phyloP scores from a whole-genome alignment of 2,888 invertebrate species.

The Pherbina coryleti region DNA sequence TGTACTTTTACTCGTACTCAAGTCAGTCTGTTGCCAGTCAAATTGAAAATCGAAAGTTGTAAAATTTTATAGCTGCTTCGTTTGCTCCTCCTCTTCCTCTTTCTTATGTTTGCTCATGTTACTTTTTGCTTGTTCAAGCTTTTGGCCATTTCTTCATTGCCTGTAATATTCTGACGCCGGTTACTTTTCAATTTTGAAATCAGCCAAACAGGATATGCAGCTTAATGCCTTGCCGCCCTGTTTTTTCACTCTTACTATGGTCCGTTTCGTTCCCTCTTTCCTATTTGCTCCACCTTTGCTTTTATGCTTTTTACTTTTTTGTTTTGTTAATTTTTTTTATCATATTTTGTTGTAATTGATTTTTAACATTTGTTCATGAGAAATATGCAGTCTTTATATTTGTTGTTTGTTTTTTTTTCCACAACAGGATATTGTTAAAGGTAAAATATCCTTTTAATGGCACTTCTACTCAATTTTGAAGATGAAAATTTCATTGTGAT shows the following conservation, averaged over 20 bases:
- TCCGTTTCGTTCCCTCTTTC: neutral
- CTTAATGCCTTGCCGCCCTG: constrained; percentile 10
- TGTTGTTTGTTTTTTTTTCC: constrained; percentile 2
- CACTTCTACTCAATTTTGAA: neutral
- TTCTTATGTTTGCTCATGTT: constrained; percentile 33
- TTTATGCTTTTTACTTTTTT: neutral
- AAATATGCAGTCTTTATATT: neutral
- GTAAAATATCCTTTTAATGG: constrained; percentile 45
- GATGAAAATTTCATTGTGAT: constrained; percentile 27
- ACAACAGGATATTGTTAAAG: constrained; percentile 28
- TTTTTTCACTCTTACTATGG: neutral
- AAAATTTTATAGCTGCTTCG: constrained; percentile 59
- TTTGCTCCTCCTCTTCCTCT: constrained; percentile 26
- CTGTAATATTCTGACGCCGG: constrained; percentile 14
- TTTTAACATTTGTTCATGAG: constrained; percentile 40
- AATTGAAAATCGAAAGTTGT: constrained; percentile 66
- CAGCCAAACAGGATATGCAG: constrained; percentile 32
- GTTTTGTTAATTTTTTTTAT: constrained; percentile 5
- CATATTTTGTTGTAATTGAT: constrained; percentile 43
- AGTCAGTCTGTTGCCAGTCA: constrained; percentile 26
- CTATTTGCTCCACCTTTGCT: neutral
- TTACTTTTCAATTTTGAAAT: neutral
- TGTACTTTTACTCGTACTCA: neutral
- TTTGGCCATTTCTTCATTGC: neutral
- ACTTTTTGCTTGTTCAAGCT: constrained; percentile 33